Evolutionary conservation across 2,888 invertebrate genomes (phyloP), one percentile per base, ranked within the genome.

Genomic region (Tetheella fluctuosa): DNA sequence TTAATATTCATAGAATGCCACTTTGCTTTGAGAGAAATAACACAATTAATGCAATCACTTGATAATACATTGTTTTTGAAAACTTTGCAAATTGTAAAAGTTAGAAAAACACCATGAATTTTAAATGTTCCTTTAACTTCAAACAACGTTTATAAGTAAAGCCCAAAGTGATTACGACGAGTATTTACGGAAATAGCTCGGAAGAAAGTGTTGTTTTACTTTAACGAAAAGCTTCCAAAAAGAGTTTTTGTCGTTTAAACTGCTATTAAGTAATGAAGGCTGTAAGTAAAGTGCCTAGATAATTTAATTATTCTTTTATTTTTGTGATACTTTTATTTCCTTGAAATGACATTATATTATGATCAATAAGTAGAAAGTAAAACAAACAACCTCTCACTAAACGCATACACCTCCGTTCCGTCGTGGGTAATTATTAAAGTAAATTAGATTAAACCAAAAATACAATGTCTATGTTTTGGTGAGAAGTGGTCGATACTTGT

Each of bases 211-310:
- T 55, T 59, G 64, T 64, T 64, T 64, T 59, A 63, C 63, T 56
- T 58, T 59, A 60, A 60, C 60, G 59, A 60, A 61, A 64, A 58
- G 57, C 55, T 58, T 58, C 52, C 61, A 59, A 34, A 55, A 55
- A 55, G 55, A 34, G 59, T 59, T 42, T 55, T 52, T 57, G 37
- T 54, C 60, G 61, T 52, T 61, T 61, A 61, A 59, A 64, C 61
- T 34, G 59, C 59, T 58, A 58, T 61, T 61, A 64, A 56, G 58
- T 55, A 64, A 64, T 64, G 61, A 59, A 59, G 59, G 61, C 58
- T 61, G 54, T 56, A 55, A 61, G 54, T 56, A 55, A 61, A 64
- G 59, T 59, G 58, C 61, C 28, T 37, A 34, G 2, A 34, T 34
- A 13, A 12, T 2, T 34, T 23, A 37, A 37, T 34, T 34, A 12